Base-by-base conservation (phyloP, 2,888 invertebrate genomes). In the Prionchulus punctatus region DNA sequence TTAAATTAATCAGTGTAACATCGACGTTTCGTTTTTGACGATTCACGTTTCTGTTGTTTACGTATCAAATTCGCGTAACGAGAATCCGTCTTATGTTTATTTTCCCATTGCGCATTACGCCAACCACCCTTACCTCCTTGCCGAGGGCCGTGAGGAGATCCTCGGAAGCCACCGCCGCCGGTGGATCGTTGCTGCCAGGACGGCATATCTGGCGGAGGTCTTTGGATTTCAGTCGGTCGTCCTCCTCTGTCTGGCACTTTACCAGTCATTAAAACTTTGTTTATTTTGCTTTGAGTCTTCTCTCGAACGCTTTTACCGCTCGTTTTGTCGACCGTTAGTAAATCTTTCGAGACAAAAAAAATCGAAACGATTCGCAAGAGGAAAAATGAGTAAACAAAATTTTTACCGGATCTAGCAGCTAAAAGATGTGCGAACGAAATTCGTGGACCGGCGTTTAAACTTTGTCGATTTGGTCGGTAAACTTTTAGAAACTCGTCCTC, bases 121-220 rank as follows among this genome's bases (percentile, higher is more conserved):
- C 18, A n/a, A n/a, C 28, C 50, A n/a, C 53, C 53, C 36, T 36
- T 25, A 7, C 53, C 53, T 3, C 30, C 36, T 47, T 30, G 36
- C 18, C 36, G 7, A 7, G 7, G 36, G 36, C 23, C n/a, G 7
- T 45, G 47, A 45, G 47, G 47, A 45, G 47, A 7, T 36, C 53
- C 49, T n/a, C 54, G 4, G 18, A 23, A n/a, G 3, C 43, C 4
- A 53, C 56, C 28, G 4, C 48, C 30, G 21, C 51, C 52, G 3
- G 36, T 15, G 21, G 18, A 7, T 25, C 27, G 54, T n/a, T 87
- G 85, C 67, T 83, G 82, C 87, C 92, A 94, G 0, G 88, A 83
- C 0, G 94, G 94, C 90, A 94, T 92, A 76, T 94, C 94, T 0
- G 91, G 91, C 0, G 91, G 89, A 0, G 94, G 94, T 0, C 88